These are phyloP conservation scores for Phoxinus phoxinus DNA, from an alignment of 2,113 vertebrate species.

Conservation along the genomic window DNA sequence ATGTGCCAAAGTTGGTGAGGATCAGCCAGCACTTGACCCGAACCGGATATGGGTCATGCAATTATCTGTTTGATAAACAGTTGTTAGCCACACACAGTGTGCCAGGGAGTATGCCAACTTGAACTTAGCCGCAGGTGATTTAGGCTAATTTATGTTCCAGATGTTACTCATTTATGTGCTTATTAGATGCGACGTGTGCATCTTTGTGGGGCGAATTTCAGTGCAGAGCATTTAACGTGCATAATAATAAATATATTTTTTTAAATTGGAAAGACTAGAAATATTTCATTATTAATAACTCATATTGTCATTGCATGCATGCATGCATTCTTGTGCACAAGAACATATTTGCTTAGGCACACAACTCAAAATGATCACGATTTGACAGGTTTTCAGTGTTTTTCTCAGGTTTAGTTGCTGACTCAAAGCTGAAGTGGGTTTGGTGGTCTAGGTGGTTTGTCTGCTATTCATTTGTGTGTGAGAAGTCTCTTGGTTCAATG, in stretches of 20 bases:
- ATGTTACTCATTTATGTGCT: slow-evolving; percentile 2
- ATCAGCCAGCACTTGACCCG: slow-evolving; percentile 52
- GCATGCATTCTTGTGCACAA: neutral
- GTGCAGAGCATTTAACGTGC: neutral
- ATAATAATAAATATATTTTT: too few species aligned
- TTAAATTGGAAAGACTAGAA: neutral
- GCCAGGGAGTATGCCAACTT: slow-evolving; percentile 1
- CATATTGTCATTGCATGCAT: neutral
- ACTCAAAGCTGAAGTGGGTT: neutral
- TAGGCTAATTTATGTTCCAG: neutral
- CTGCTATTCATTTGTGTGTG: neutral
- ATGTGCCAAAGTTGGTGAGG: slow-evolving; percentile 39
- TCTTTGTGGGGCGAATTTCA: neutral
- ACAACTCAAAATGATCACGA: neutral
- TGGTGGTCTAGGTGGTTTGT: neutral
- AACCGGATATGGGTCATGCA: slow-evolving; percentile 44
- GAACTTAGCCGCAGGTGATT: slow-evolving; percentile 4
- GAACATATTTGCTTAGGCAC: neutral
- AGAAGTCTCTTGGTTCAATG: neutral
- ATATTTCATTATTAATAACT: neutral
- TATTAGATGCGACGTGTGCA: neutral
- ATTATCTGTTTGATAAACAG: slow-evolving; percentile 55
- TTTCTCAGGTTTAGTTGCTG: neutral
- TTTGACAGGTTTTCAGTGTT: neutral
- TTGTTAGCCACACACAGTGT: slow-evolving; percentile 48